Evolutionary conservation across 2,113 vertebrate genomes (phyloP).

Genomic region (Plotosus lineatus): DNA sequence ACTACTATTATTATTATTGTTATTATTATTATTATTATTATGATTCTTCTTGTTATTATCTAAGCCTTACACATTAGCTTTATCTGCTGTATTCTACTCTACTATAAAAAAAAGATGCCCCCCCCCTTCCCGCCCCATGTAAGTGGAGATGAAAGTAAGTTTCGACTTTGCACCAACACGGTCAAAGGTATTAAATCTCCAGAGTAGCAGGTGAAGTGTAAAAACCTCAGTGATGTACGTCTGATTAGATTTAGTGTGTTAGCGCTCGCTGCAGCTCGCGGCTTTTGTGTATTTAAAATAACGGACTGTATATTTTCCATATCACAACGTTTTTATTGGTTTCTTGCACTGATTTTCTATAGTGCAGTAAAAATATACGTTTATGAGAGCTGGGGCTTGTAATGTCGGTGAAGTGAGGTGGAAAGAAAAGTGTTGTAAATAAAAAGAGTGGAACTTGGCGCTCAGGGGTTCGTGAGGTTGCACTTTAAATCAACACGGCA

Average conservation of each 20-base stretch:
- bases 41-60: too few relatives aligned
- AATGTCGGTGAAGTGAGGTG: not conserved
- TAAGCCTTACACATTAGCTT: too few relatives aligned
- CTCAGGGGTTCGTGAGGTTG: not conserved
- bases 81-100: too few relatives aligned
- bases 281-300: not conserved
- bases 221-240: constrained; percentile 29
- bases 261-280: not conserved
- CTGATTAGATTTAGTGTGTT: constrained; percentile 11
- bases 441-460: not conserved
- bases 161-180: not conserved
- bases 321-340: not conserved
- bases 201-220: not conserved
- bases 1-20: too few relatives aligned
- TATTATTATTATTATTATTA: too few relatives aligned
- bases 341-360: not conserved
- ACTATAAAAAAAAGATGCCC: too few relatives aligned
- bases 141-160: not conserved
- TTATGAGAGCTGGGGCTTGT: not conserved
- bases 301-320: not conserved
- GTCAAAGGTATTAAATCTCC: not conserved
- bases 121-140: too few relatives aligned
- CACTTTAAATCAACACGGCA: not conserved
- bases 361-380: not conserved
- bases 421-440: not conserved